phyloP scores from a whole-genome alignment of 1,140 invertebrate species.

The Pogonus chalceus region DNA sequence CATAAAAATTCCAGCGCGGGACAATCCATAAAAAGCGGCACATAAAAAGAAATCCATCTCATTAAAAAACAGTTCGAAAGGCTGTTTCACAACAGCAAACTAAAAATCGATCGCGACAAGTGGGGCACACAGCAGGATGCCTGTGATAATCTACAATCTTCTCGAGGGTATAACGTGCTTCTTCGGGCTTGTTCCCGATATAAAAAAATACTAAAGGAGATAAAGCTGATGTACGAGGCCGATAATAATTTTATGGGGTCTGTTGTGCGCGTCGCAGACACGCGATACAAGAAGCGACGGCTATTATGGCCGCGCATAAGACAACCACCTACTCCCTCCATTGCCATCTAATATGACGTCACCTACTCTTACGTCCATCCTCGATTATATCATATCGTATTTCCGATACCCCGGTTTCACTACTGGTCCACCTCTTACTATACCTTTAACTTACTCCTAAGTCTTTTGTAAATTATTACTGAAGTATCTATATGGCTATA shows the following conservation, averaged over 20 bases:
- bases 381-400: too few relatives aligned
- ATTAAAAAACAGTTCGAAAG: conserved; percentile 3
- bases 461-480: too few relatives aligned
- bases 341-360: background rate
- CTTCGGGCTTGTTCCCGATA: background rate
- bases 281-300: background rate
- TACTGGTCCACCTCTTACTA: too few relatives aligned
- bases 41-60: conserved; percentile 6
- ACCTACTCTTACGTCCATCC: background rate
- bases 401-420: too few relatives aligned
- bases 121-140: conserved; percentile 4
- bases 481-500: too few relatives aligned
- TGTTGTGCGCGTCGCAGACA: conserved; percentile 3
- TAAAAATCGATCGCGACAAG: conserved; percentile 4
- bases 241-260: conserved; percentile 6
- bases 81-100: background rate
- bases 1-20: background rate
- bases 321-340: background rate
- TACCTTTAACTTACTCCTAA: too few relatives aligned
- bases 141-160: conserved; percentile 3
- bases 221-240: conserved; percentile 5
- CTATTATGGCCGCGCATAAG: too few relatives aligned
- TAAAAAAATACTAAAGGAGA: conserved; percentile 7
- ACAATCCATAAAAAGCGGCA: background rate
- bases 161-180: conserved; percentile 2